Base-by-base conservation (phyloP, 1,140 invertebrate genomes). In the Scylla paramamosain region DNA sequence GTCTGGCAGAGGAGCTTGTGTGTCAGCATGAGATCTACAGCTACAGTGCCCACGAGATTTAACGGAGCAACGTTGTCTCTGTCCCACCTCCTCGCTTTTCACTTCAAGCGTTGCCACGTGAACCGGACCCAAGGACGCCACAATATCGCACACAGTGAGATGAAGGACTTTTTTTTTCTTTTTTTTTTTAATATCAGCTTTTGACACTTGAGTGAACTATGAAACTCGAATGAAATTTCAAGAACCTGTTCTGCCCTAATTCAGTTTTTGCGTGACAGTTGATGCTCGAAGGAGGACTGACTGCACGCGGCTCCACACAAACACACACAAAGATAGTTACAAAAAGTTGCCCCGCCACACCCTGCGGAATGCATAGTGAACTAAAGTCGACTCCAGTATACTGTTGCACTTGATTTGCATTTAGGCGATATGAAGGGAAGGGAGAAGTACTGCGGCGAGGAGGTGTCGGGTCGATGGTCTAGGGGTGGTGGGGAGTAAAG, bases 131-230 rank as follows among this genome's bases (percentile, higher is more conserved):
- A 77, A 77, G 67, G 67, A 77, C 16, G 25, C 67, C 4, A 20
- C 67, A 77, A 20, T 77, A 77, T n/a, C 67, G 67, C 67, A 77
- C 67, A 77, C 25, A 77, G n/a, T 77, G n/a, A 77, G 67, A 77
- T 77, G 25, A 77, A 77, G 67, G 12, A 20, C 67, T 1, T 77
- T 59, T 59, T 4, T 12, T 39, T 39, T 39, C n/a, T n/a, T n/a
- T 77, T 39, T 39, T 39, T 77, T n/a, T n/a, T 77, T n/a, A 25
- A n/a, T 4, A 10, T 77, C 25, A 39, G 39, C 67, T 77, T 20
- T n/a, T 77, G 67, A 77, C 67, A 77, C 67, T n/a, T n/a, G n/a
- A 77, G n/a, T 77, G 20, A 77, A 77, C 67, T 77, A n/a, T n/a
- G 67, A 77, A n/a, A n/a, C 20, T 77, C 6, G 67, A 77, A 77